Conservation (phyloP, 2,797 vertebrate species). For the Potorous gilbertii region DNA sequence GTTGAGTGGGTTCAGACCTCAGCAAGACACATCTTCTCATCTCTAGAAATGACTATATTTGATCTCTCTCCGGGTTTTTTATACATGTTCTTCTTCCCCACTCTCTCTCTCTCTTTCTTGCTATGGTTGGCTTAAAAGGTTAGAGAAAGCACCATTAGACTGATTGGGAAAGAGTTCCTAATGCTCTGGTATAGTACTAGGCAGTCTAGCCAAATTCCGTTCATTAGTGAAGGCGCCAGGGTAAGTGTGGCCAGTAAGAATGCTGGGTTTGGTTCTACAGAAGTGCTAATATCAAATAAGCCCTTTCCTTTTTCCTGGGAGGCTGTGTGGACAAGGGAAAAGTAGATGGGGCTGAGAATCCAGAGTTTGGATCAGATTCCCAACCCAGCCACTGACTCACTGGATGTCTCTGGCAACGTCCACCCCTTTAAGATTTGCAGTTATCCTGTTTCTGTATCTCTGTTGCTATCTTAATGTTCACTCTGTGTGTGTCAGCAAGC, state of each 20-base stretch:
- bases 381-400: slow-evolving; percentile 25
- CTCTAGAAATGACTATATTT: slow-evolving; percentile 64
- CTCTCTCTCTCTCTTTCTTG: slow-evolving; percentile 50
- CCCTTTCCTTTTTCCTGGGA: slow-evolving; percentile 54
- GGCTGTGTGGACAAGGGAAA: slow-evolving; percentile 50
- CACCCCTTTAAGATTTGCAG: neutral
- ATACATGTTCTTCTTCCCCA: slow-evolving; percentile 22
- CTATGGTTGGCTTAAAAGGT: slow-evolving; percentile 67
- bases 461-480: slow-evolving; percentile 30
- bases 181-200: slow-evolving; percentile 65
- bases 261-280: slow-evolving; percentile 68
- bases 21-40: slow-evolving; percentile 60
- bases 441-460: slow-evolving; percentile 23
- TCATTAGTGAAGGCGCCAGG: slow-evolving; percentile 77
- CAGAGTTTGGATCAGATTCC: slow-evolving; percentile 38
- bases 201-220: slow-evolving; percentile 78
- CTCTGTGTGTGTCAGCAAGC: neutral
- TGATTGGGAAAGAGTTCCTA: slow-evolving; percentile 72
- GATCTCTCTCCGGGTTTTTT: slow-evolving; percentile 58
- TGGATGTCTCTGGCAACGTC: slow-evolving; percentile 24
- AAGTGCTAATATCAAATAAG: slow-evolving; percentile 68
- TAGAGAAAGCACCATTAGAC: slow-evolving; percentile 68
- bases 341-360: slow-evolving; percentile 33
- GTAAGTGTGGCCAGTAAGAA: slow-evolving; percentile 73
- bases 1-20: slow-evolving; percentile 35